Evolutionary conservation across 2,113 vertebrate genomes (phyloP).

Genomic region (Tamias sibiricus): DNA sequence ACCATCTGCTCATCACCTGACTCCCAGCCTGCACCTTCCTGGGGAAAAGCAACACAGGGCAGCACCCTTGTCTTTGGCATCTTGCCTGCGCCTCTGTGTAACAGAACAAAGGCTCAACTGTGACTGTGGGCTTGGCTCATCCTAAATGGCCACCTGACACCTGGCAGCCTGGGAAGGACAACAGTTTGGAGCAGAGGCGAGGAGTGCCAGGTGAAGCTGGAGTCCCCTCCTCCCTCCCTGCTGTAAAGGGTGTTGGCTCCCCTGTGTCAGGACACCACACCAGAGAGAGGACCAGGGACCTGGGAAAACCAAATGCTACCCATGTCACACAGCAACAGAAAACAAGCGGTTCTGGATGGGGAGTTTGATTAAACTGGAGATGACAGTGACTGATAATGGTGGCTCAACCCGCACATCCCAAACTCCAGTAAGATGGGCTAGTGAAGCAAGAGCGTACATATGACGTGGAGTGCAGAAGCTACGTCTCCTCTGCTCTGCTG

Average conservation of each 20-base stretch:
- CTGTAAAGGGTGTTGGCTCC: background rate
- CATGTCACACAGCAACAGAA: background rate
- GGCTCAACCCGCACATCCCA: background rate
- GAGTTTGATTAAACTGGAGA: background rate
- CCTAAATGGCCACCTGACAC: background rate
- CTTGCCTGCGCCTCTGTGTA: background rate
- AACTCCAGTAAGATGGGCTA: background rate
- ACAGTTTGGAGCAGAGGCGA: background rate
- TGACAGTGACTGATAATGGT: no score
- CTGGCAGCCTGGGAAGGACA: background rate
- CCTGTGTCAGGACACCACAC: background rate
- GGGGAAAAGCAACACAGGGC: background rate
- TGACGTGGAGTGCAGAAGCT: fast-evolving
- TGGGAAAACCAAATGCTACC: background rate
- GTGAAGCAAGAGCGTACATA: background rate
- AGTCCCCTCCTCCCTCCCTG: background rate
- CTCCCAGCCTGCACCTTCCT: background rate
- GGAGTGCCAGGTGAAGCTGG: background rate
- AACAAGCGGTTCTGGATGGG: background rate
- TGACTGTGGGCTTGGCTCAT: background rate
- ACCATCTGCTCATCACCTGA: background rate
- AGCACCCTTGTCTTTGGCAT: background rate
- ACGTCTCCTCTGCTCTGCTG: background rate
- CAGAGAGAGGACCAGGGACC: background rate
- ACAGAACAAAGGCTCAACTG: background rate